Conservation (phyloP, 92 coral and sea anemone species). For the Zoanthus gigantus region DNA sequence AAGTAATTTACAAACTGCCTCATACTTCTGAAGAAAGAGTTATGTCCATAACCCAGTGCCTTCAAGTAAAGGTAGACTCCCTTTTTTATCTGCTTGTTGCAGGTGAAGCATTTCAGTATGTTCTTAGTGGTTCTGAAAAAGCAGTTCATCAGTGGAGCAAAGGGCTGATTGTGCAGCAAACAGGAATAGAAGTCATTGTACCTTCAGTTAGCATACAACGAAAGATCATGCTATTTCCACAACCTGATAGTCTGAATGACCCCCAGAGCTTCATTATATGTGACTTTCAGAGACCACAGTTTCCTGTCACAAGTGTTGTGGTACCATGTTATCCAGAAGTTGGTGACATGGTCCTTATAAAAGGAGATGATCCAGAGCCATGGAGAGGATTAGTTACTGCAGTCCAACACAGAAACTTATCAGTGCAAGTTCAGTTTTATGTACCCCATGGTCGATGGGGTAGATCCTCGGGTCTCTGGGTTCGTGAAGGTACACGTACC, state of each 20-base stretch:
- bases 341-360: slow-evolving; percentile 59
- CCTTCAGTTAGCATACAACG: slow-evolving; percentile 42
- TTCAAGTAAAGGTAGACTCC: not conserved
- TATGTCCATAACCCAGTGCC: no score
- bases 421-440: slow-evolving; percentile 44
- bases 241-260: slow-evolving; percentile 46
- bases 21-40: no score
- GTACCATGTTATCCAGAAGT: slow-evolving; percentile 62
- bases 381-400: slow-evolving; percentile 48
- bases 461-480: slow-evolving; percentile 42
- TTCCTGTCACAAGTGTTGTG: slow-evolving; percentile 47
- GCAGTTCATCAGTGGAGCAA: slow-evolving; percentile 51
- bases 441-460: slow-evolving; percentile 45
- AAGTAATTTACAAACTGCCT: no score
- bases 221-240: slow-evolving; percentile 56
- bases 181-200: slow-evolving; percentile 31
- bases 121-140: slow-evolving; percentile 34
- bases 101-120: slow-evolving; percentile 47
- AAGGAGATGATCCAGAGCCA: slow-evolving; percentile 64
- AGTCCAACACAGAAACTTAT: slow-evolving; percentile 29
- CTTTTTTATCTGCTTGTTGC: slow-evolving; percentile 40
- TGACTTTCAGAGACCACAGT: slow-evolving; percentile 31
- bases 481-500: slow-evolving; percentile 33
- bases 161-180: slow-evolving; percentile 34
- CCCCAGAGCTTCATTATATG: slow-evolving; percentile 28